These are phyloP conservation scores for Fistularia tabacaria DNA, from an alignment of 2,797 vertebrate species.

Conservation along the genomic window DNA sequence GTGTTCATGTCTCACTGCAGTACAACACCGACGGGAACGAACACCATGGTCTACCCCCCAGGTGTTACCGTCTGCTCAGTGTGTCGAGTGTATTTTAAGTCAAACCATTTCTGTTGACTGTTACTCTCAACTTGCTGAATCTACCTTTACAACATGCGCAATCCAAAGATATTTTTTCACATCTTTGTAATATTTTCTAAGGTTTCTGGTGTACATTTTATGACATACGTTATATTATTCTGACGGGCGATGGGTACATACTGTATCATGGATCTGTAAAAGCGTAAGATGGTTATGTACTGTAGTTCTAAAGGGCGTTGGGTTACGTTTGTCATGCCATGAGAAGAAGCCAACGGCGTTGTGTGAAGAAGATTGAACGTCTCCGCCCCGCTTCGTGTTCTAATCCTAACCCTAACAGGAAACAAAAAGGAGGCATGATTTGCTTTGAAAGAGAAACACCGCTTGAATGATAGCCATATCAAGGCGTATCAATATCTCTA, in stretches of 20 bases:
- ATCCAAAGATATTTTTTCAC: constrained; percentile 82
- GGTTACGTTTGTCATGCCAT: constrained; percentile 31
- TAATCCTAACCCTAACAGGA: constrained; percentile 14
- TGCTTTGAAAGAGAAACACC: constrained; percentile 50
- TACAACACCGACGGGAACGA: constrained; percentile 7
- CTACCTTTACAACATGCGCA: constrained; percentile 75
- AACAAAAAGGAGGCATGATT: constrained; percentile 27
- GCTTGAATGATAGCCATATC: constrained; percentile 53
- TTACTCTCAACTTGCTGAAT: constrained; percentile 60
- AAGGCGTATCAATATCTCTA: constrained; percentile 62
- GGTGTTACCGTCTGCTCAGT: constrained; percentile 7
- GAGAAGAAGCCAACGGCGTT: constrained; percentile 16
- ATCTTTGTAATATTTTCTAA: constrained; percentile 70
- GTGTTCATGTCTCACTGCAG: constrained; percentile 18
- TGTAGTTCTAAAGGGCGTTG: constrained; percentile 41
- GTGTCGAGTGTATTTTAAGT: constrained; percentile 27
- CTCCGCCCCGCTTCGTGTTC: constrained; percentile 17
- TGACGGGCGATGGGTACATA: constrained; percentile 71
- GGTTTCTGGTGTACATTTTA: constrained; percentile 66
- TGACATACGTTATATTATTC: constrained; percentile 54
- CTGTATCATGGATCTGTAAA: constrained; percentile 54
- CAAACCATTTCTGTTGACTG: constrained; percentile 43
- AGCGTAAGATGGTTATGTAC: constrained; percentile 59
- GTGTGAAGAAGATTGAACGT: constrained; percentile 31
- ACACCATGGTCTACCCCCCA: constrained; percentile 18